Conservation (phyloP, 2,113 vertebrate species). For the Ginglymostoma cirratum region DNA sequence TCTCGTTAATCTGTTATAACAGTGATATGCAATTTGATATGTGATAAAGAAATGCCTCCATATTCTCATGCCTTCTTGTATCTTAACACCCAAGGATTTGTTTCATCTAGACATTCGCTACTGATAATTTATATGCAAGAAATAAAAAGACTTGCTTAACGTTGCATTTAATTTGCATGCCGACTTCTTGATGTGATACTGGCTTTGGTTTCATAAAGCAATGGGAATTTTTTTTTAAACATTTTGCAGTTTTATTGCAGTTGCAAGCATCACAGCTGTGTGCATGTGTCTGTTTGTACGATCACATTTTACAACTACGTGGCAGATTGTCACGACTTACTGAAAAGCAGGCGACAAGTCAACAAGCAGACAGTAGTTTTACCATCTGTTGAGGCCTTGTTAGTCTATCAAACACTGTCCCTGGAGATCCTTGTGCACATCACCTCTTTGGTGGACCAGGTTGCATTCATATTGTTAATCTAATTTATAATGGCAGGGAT, state of each 20-base stretch:
- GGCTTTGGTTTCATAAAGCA: neutral
- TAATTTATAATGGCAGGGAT: neutral
- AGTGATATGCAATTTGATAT: neutral
- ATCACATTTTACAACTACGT: neutral
- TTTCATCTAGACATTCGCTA: neutral
- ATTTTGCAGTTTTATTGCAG: neutral
- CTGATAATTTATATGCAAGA: neutral
- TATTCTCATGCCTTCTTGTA: neutral
- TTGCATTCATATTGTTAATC: neutral
- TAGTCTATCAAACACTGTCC: neutral
- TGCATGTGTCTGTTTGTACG: neutral
- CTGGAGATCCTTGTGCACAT: neutral
- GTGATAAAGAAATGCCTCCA: neutral
- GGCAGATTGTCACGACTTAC: neutral
- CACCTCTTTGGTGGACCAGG: neutral
- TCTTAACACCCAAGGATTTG: neutral
- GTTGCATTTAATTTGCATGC: neutral
- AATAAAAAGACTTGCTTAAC: neutral
- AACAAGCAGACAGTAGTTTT: neutral
- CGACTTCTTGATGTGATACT: neutral
- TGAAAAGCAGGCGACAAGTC: neutral
- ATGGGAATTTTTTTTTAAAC: neutral
- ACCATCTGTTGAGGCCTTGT: neutral
- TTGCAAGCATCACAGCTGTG: neutral
- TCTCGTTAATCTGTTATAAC: neutral